These are phyloP conservation scores for Campylomormyrus tamandua DNA, from an alignment of 2,113 vertebrate species.

Conservation along the genomic window DNA sequence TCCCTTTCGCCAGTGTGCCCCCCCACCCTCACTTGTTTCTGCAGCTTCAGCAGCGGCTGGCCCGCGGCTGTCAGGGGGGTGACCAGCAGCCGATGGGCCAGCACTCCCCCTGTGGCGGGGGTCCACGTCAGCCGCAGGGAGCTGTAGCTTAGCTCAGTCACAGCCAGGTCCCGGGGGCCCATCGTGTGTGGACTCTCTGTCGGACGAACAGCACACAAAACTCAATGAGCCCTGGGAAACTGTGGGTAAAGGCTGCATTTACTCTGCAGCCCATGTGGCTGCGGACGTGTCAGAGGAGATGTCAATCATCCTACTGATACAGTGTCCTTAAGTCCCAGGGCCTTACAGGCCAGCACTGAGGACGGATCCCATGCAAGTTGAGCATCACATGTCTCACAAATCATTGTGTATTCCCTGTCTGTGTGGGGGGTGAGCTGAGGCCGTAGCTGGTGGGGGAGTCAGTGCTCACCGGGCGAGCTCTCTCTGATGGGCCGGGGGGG, in stretches of 20 bases:
- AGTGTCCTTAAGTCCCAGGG: neutral
- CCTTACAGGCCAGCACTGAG: neutral
- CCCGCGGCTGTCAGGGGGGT: conserved; percentile 51
- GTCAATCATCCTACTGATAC: neutral
- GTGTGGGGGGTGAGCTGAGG: neutral
- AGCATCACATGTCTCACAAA: neutral
- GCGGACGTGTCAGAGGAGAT: neutral
- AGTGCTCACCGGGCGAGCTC: conserved; percentile 40
- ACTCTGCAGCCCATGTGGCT: neutral
- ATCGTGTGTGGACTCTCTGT: conserved; percentile 55
- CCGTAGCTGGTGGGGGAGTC: neutral
- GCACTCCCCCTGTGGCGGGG: conserved; percentile 69
- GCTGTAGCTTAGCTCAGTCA: conserved; percentile 65
- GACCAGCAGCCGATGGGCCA: conserved; percentile 59
- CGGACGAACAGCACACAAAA: neutral
- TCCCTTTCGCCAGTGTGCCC: neutral
- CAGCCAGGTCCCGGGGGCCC: conserved; percentile 63
- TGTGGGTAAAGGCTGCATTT: neutral
- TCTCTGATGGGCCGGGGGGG: conserved; percentile 62
- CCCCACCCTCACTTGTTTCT: neutral
- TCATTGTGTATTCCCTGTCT: neutral
- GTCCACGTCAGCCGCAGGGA: conserved; percentile 72
- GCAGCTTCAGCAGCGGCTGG: conserved; percentile 12
- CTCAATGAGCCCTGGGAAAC: neutral
- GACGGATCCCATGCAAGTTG: neutral